Evolutionary conservation across 2,888 invertebrate genomes (phyloP), one percentile per base, ranked within the genome.

Genomic region (Dascillus cervinus): DNA sequence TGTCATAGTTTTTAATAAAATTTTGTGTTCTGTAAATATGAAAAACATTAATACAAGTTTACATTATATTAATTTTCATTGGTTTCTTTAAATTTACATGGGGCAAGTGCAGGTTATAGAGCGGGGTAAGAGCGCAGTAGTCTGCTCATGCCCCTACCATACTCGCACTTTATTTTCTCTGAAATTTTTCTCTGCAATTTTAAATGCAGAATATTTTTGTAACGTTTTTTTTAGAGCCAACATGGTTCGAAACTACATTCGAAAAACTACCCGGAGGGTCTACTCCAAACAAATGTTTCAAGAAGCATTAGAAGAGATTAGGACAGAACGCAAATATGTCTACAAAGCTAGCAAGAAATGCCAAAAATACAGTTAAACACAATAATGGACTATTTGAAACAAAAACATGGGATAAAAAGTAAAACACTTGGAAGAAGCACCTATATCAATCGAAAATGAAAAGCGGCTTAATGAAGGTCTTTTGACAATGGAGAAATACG

Each of bases 401-500:
- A 43, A 9, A 38, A 24, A 33, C 33, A 39, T 25, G 45, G 48
- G 12, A 24, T 27, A 9, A 44, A 44, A 37, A 34, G 33, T 19
- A 26, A 37, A 5, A 41, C 47, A 12, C 23, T 45, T 19, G 55
- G 56, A 4, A 38, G 50, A 41, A 25, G 32, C 22, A 32, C 44
- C 6, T 19, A 41, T 55, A 30, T 41, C 55, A 11, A 15, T 15
- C 12, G 49, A 49, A 32, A 30, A 47, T 20, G 51, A 55, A 46
- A 36, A 41, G 33, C 37, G 41, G 14, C 29, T 54, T 11, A 47
- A 44, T 4, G 39, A 47, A 35, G 40, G 48, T 20, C 36, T 55
- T 6, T 44, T 46, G 29, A 25, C 22, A 3, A 51, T 56, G 47
- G 53, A 56, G 33, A 42, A 40, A 23, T 36, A 36, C 20, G 32